Evolutionary conservation across 2,797 vertebrate species (phyloP), one percentile per base, ranked within the genome.

Genomic region (Anomalospiza imberbis): DNA sequence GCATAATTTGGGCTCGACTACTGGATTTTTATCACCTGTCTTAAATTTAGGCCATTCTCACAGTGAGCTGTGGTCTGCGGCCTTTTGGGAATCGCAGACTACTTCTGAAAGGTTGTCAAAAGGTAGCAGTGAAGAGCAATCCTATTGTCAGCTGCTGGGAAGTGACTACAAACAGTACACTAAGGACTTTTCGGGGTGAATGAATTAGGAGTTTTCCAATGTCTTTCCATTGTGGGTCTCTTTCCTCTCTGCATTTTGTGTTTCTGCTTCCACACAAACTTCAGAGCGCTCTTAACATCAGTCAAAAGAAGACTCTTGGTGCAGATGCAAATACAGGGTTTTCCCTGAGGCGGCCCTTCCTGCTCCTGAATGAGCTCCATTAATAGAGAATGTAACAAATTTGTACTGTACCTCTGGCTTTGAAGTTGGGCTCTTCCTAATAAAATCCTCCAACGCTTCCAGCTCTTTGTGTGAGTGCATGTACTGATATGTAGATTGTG

Each of bases 401-500:
- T 96, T 85, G 91, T 93, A 58, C 81, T 48, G 45, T 93, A 95
- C 94, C 77, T 96, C 60, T 86, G 50, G 66, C 96, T 96, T 96
- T 96, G 96, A 96, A 96, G 95, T 95, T 62, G 72, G 47, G 77
- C 53, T 62, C 63, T 93, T 91, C 76, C 54, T 89, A 94, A 96
- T 91, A 92, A 93, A 95, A 86, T 91, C 94, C 93, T 94, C 89
- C 90, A 91, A 90, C 72, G 78, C 94, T 94, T 94, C 77, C 88
- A 96, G 93, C 88, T 91, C 93, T 94, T 94, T 94, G 88, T 91
- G 93, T 91, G 94, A 91, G n/a, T 8, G 19, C 8, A 0, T 85
- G 89, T 88, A 68, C 93, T 95, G 95, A 96, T 95, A 68, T 86
- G 93, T 78, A 96, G 95, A 94, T 96, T 92, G 83, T 86, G 93